phyloP scores from a whole-genome alignment of 2,888 invertebrate species.

The Eurois occulta region DNA sequence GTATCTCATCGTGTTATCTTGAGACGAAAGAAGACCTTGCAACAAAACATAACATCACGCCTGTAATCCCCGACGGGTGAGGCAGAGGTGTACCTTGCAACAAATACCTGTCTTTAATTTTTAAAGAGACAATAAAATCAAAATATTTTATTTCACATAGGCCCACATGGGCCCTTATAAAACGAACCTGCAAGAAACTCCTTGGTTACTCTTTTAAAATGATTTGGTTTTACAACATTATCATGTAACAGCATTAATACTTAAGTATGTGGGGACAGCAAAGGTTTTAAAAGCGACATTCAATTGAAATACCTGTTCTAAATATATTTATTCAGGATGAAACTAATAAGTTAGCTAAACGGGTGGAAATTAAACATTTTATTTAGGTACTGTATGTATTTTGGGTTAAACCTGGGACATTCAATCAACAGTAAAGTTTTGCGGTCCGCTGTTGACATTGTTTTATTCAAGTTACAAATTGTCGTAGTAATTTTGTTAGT shows the following conservation, averaged over 20 bases:
- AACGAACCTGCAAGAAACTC: no score
- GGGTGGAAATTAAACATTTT: constrained; percentile 51
- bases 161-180: no score
- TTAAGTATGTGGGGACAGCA: no score
- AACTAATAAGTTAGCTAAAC: constrained; percentile 52
- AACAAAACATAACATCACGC: no score
- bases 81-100: no score
- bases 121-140: no score
- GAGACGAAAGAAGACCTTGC: not conserved
- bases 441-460: constrained; percentile 52
- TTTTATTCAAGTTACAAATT: constrained; percentile 44
- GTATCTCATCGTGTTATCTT: not conserved
- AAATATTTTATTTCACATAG: no score
- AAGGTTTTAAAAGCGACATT: not conserved
- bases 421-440: constrained; percentile 58
- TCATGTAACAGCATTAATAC: no score
- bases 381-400: constrained; percentile 48
- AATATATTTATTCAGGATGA: constrained; percentile 49
- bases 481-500: not conserved
- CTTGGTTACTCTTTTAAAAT: no score
- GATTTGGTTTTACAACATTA: no score
- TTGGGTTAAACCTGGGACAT: constrained; percentile 33
- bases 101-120: no score
- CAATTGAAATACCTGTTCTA: not conserved
- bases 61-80: no score